Conservation (phyloP, 2,797 vertebrate species). For the Limnodromus scolopaceus region DNA sequence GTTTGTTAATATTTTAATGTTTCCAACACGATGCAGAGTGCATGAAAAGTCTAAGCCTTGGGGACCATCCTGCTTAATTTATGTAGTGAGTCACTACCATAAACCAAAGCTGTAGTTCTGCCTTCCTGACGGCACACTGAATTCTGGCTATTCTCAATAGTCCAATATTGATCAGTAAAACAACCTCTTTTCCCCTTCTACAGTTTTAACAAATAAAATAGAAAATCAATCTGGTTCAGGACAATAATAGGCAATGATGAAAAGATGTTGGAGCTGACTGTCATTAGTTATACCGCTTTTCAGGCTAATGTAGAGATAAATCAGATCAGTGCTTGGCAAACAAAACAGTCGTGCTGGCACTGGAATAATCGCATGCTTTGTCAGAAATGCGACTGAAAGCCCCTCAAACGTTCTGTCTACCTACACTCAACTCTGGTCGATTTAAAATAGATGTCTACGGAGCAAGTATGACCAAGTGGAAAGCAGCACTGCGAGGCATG, state of each 20-base stretch:
- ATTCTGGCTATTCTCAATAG: background rate
- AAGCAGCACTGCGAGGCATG: background rate
- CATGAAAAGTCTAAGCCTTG: slow-evolving; percentile 11
- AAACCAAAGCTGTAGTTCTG: slow-evolving; percentile 4
- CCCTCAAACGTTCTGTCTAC: background rate
- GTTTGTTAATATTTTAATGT: slow-evolving; percentile 63
- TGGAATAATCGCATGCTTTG: background rate
- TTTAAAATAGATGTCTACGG: background rate
- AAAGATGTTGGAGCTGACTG: background rate
- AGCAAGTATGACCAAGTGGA: background rate
- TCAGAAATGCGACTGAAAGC: slow-evolving; percentile 14
- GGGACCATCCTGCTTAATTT: slow-evolving; percentile 47
- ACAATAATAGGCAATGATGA: slow-evolving; percentile 16
- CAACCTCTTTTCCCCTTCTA: background rate
- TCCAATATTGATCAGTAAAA: background rate
- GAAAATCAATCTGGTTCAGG: slow-evolving; percentile 14
- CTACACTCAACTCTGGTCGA: background rate
- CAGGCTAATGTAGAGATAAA: background rate
- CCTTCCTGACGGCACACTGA: slow-evolving; percentile 2
- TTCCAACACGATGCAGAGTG: slow-evolving; percentile 22
- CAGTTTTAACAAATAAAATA: slow-evolving; percentile 41
- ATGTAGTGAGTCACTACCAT: slow-evolving; percentile 15
- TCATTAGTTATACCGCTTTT: background rate
- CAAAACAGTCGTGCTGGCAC: background rate
- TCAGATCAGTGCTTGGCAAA: background rate